Base-by-base conservation (phyloP, 2,797 vertebrate genomes). In the Melanotaenia maccullochi region DNA sequence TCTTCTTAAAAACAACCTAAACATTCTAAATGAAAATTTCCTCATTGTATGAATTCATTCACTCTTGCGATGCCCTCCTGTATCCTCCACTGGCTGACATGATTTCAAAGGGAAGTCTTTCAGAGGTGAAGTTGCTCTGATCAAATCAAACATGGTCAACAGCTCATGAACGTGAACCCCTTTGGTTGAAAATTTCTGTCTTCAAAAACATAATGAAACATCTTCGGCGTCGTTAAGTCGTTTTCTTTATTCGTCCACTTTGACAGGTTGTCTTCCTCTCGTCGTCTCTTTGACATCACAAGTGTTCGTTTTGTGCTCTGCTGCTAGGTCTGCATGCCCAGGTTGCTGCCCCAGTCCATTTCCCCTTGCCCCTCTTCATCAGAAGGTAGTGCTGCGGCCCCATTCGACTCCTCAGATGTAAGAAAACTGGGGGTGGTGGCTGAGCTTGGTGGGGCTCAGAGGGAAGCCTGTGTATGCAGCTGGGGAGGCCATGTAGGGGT, bases 381-480 rank as follows among this genome's bases (percentile, higher is more conserved):
- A 84, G 76, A n/a, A 82, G 79, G 76, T 64, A 60, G 44, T 76
- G 86, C 79, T 71, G 88, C 24, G 61, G 79, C 71, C 91, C 91
- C 70, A 69, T 38, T 47, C 69, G 7, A 73, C 82, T 62, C 90
- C 85, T 99, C 96, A 99, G 95, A 99, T 96, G 88, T 97, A 99
- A 0, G 97, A 96, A 93, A 96, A 99, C 95, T 98, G 97, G 36
- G 89, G 90, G 71, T 87, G 90, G 81, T 92, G 92, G 95, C 94
- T 93, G 93, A 97, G 95, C 90, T 99, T 98, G 77, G 95, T 97
- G 63, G 97, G 98, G 92, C 97, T 98, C 94, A 99, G 74, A 14
- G 97, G 97, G 90, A 99, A 99, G 87, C 96, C 96, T 13, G 96
- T 92, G 92, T 96, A 99, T 57, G 95, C 94, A 20, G 94, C 96